A percentile compares a stretch with the other conserved stretches of the same genome.
phyloP scores from a whole-genome alignment of 1,140 invertebrate genomes.

The Limonius californicus region DNA sequence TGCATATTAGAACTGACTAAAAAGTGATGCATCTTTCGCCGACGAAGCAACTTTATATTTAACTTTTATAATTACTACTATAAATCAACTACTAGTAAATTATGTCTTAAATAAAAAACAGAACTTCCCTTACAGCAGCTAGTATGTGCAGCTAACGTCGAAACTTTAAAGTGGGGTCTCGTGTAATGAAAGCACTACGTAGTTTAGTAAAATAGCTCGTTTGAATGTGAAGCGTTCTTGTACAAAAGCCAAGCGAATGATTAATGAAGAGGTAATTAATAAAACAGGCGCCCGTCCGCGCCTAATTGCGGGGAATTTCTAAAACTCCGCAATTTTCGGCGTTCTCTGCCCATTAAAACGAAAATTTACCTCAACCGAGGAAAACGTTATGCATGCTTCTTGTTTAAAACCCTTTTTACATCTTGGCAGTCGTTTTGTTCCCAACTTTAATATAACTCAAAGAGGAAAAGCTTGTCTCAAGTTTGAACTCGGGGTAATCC shows the following conservation, averaged over 20 bases:
- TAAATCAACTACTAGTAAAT: no score
- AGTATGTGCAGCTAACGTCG: no score
- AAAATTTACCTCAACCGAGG: background rate
- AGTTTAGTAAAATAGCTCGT: background rate
- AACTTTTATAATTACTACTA: no score
- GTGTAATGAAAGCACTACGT: background rate
- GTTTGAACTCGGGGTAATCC: slow-evolving; percentile 32
- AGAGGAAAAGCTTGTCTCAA: slow-evolving; percentile 36
- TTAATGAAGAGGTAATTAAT: slow-evolving; percentile 35
- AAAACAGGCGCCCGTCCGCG: slow-evolving; percentile 23
- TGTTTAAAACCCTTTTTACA: background rate
- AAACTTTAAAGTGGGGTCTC: background rate
- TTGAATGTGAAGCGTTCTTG: background rate
- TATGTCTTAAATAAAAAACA: no score
- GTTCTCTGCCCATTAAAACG: background rate
- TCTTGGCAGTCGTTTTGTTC: background rate
- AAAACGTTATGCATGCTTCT: no score
- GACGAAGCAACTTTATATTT: no score
- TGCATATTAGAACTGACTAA: no score
- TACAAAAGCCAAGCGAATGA: slow-evolving; percentile 16
- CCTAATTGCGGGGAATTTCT: slow-evolving; percentile 24
- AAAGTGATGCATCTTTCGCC: no score
- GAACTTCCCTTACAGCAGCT: no score
- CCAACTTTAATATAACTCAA: slow-evolving; percentile 15
- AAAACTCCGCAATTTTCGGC: background rate